Evolutionary conservation across 2,113 vertebrate genomes (phyloP).

Genomic region (Limnothrissa miodon): DNA sequence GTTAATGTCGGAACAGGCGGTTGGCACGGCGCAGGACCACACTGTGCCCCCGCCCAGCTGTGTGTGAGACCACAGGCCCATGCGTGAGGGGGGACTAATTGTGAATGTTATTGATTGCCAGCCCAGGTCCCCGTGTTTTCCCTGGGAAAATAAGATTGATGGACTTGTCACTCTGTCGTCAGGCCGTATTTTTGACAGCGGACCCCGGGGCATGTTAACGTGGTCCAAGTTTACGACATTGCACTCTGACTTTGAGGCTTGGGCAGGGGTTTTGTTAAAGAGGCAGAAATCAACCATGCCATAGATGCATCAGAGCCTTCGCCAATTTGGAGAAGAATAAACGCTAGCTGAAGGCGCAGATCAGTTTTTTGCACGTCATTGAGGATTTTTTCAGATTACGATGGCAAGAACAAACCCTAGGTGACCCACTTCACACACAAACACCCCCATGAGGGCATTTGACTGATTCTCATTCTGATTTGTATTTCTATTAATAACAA

Average conservation of each 20-base stretch:
- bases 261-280: conserved; percentile 40
- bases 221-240: conserved; percentile 56
- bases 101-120: conserved; percentile 74
- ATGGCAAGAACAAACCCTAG: neutral
- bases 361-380: neutral
- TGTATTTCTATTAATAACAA: neutral
- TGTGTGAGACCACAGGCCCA: conserved; percentile 27
- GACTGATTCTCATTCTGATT: neutral
- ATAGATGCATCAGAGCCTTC: neutral
- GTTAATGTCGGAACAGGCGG: conserved; percentile 45
- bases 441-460: neutral
- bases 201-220: conserved; percentile 59
- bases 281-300: neutral
- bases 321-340: conserved; percentile 47
- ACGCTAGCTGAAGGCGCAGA: neutral
- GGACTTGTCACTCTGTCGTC: conserved; percentile 72
- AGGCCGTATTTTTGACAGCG: conserved; percentile 62
- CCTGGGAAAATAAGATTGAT: conserved; percentile 72
- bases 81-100: conserved; percentile 68
- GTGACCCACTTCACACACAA: neutral
- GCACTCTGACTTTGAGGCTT: conserved; percentile 57
- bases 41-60: conserved; percentile 41
- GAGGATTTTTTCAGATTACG: neutral
- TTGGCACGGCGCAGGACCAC: conserved; percentile 34
- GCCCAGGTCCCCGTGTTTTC: conserved; percentile 59